Conservation (phyloP, 35 echinoderm and acorn worm species). For the Acanthaster planci region DNA sequence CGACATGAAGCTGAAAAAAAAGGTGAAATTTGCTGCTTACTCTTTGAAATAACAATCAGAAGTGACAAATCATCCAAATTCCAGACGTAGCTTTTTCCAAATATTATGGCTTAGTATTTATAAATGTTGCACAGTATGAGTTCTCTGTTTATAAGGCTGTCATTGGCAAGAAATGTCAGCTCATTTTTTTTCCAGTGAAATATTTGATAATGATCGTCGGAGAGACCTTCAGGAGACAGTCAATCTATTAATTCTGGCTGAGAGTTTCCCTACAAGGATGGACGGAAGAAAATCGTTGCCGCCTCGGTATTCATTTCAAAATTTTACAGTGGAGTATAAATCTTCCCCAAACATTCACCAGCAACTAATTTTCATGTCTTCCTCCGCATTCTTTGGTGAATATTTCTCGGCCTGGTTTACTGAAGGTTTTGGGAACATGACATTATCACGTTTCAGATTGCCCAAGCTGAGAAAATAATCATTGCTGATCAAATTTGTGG, state of each 20-base stretch:
- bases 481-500: not conserved
- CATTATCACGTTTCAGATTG: not conserved
- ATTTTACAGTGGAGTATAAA: not conserved
- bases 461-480: constrained; percentile 2
- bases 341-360: not conserved
- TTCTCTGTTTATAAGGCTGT: constrained; percentile 11
- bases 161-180: not conserved
- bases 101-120: constrained; percentile 12
- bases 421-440: not conserved
- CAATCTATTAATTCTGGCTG: not conserved
- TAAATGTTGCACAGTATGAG: constrained; percentile 19
- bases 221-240: constrained; percentile 14
- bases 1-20: no score
- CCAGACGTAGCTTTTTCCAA: not conserved
- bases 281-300: not conserved
- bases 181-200: not conserved
- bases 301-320: no score
- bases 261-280: not conserved
- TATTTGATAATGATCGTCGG: not conserved
- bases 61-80: not conserved
- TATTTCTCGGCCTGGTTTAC: not conserved
- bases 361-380: not conserved
- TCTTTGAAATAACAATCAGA: constrained; percentile 3
- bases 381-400: not conserved
- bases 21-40: no score